Base-by-base conservation (phyloP, 2,797 vertebrate species). In the Cuculus canorus region DNA sequence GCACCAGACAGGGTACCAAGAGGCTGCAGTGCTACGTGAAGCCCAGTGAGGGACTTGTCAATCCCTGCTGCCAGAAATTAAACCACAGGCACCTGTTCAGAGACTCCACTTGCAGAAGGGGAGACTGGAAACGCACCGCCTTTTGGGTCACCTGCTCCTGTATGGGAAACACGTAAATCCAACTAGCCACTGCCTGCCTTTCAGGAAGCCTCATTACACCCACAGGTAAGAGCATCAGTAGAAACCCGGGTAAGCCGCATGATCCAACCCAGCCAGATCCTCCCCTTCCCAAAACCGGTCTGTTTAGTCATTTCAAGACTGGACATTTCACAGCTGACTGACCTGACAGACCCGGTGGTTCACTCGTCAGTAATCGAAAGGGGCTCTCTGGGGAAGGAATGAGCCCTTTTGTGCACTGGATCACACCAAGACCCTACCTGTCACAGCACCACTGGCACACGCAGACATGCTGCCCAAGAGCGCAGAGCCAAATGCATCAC, bases 301-400 rank as follows among this genome's bases (percentile, higher is more conserved):
- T 35, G 17, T 7, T 37, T 35, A 13, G 3, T 4, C 24, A 2
- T 18, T 54, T 8, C 65, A 17, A n/a, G n/a, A 32, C 5, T 6
- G 8, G 48, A 17, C 25, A 5, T 9, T 41, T 19, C 4, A 15
- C 48, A 63, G 35, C 53, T 54, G 2, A 11, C 45, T 25, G 61
- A 27, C 50, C 27, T 14, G 50, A 25, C 30, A 25, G 32, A 60
- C 28, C 21, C 22, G 32, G 5, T 3, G 3, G 25, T 12, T 69
- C 22, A 4, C 4, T 5, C 3, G 7, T 10, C 65, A 64, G 8
- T 7, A 47, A n/a, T 3, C 56, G 22, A 33, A 23, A 1, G 2
- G 5, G 18, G 39, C 2, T 27, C 43, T 37, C 2, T 10, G 60
- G 30, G 37, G 35, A 84, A 12, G 25, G 30, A 32, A 64, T 5